phyloP scores from a whole-genome alignment of 2,797 vertebrate genomes.

The Argya squamiceps region DNA sequence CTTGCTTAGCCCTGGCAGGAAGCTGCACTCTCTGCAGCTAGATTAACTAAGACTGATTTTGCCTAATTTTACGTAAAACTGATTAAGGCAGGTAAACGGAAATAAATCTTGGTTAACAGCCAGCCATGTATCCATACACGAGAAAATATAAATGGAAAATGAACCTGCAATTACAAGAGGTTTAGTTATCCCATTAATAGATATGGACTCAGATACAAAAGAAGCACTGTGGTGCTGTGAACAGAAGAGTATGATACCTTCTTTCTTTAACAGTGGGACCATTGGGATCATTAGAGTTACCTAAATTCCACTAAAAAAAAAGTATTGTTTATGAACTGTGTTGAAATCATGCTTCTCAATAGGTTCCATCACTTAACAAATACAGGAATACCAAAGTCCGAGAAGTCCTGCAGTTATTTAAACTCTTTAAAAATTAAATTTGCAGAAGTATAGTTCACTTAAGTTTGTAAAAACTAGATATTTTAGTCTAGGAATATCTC shows the following conservation, averaged over 20 bases:
- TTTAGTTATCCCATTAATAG: not conserved
- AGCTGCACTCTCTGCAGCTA: not conserved
- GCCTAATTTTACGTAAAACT: not conserved
- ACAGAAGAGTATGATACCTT: not conserved
- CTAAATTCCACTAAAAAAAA: not conserved
- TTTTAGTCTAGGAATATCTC: not conserved
- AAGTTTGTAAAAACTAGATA: not conserved
- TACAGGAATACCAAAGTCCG: not conserved
- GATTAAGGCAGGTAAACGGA: not conserved
- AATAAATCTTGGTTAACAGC: not conserved
- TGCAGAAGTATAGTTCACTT: not conserved
- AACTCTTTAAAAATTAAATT: not conserved
- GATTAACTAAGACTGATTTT: not conserved
- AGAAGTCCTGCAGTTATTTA: not conserved
- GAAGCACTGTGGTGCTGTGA: rapidly evolving
- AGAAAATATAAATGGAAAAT: slow-evolving; percentile 22
- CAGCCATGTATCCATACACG: not conserved
- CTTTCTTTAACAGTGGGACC: not conserved
- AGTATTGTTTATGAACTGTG: not conserved
- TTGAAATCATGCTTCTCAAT: not conserved
- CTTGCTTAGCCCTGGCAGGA: not conserved
- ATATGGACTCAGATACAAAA: not conserved
- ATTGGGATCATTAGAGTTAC: not conserved
- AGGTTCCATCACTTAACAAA: not conserved
- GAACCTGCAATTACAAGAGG: not conserved